Base-by-base conservation (phyloP, 2,888 invertebrate genomes). In the Leucophora obtusa region DNA sequence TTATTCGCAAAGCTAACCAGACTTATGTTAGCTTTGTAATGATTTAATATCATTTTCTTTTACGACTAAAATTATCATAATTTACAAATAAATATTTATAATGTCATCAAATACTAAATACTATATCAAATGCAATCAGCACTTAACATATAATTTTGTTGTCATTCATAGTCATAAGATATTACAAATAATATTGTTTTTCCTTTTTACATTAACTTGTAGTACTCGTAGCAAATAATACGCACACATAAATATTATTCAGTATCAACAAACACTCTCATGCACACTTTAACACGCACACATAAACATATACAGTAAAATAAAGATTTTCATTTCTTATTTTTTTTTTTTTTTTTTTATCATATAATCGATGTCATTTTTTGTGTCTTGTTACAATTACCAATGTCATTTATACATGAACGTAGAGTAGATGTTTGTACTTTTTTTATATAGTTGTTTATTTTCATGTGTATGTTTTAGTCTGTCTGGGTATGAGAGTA, bases 131-230 rank as follows among this genome's bases (percentile, higher is more conserved):
- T 47, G 5, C 43, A n/a, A 47, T 47, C 43, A 47, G 43, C n/a
- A 47, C 43, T 77, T 66, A 71, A 71, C 65, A 77, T 59, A 58
- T 71, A 51, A 77, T 65, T 53, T 63, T 38, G 28, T 51, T 76
- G 56, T 70, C 58, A 70, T 65, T 63, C 70, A 70, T 70, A 70
- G n/a, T 15, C 24, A 47, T 11, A 43, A 15, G 18, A 54, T 56
- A 47, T 75, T 51, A 69, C 56, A 58, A 70, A 58, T 65, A 56
- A 50, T 15, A 8, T 10, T 53, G 4, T 59, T 3, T 53, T 63
- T 63, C 51, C 24, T 28, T 76, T 71, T 35, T 47, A 2, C 6
- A 47, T n/a, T 0, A n/a, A n/a, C 15, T 47, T 4, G 14, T 47
- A n/a, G 43, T 47, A 47, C n/a, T n/a, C 7, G 28, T 28, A 28